phyloP scores from a whole-genome alignment of 2,113 vertebrate genomes.

The Grantiella picta region DNA sequence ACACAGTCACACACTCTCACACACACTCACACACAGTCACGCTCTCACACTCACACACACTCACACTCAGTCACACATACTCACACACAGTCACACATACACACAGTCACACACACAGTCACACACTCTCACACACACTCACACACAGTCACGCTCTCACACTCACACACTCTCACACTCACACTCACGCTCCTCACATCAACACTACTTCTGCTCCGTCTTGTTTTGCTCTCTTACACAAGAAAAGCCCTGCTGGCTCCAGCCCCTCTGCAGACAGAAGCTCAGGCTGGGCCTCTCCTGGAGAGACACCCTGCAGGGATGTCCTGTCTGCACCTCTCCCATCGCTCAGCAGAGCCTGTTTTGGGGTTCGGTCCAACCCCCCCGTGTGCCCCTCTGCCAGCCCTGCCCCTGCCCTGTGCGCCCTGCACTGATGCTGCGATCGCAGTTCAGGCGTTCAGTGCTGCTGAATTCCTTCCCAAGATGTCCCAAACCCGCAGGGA shows the following conservation, averaged over 20 bases:
- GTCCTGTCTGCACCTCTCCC: slow-evolving; percentile 11
- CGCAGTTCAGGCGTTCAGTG: too few relatives aligned
- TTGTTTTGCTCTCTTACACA: slow-evolving; percentile 31
- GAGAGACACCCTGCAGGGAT: slow-evolving; percentile 30
- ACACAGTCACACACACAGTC: too few relatives aligned
- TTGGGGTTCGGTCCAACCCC: background rate
- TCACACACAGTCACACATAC: too few relatives aligned
- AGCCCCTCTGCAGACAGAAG: background rate
- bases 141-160: too few relatives aligned
- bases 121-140: too few relatives aligned
- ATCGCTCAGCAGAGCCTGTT: background rate
- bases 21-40: too few relatives aligned
- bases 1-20: too few relatives aligned
- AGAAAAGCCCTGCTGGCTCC: background rate
- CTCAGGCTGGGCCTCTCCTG: background rate
- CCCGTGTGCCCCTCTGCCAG: background rate
- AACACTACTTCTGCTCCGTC: slow-evolving; percentile 13
- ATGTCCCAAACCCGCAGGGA: background rate
- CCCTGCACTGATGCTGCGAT: background rate
- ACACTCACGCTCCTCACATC: background rate
- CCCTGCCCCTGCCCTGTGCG: background rate
- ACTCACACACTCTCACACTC: too few relatives aligned
- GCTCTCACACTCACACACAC: too few relatives aligned
- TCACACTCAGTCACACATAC: too few relatives aligned
- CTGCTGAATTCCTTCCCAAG: slow-evolving; percentile 1